Percentiles rank a stretch among this genome's conserved stretches.
phyloP scores from a whole-genome alignment of 2,113 vertebrate genomes.

The Pterocles orientalis region DNA sequence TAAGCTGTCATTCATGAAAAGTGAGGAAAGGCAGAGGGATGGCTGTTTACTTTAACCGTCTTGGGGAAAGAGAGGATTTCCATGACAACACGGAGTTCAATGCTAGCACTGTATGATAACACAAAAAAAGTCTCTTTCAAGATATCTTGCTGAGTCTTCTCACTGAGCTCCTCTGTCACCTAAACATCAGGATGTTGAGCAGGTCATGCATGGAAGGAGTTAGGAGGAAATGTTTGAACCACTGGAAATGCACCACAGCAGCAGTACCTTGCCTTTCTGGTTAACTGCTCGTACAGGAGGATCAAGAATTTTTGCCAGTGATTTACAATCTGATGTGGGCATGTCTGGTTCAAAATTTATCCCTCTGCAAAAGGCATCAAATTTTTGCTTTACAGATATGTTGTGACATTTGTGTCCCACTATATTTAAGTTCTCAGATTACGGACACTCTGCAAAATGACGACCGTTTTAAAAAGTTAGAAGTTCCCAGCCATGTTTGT shows the following conservation, averaged over 20 bases:
- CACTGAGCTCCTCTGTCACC: neutral
- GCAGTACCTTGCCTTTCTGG: neutral
- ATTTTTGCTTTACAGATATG: neutral
- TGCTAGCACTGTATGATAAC: neutral
- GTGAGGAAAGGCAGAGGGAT: constrained; percentile 54
- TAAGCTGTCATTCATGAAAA: constrained; percentile 62
- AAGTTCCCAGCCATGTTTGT: neutral
- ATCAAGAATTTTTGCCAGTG: neutral
- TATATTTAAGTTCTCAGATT: neutral
- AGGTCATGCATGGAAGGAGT: neutral
- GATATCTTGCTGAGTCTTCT: neutral
- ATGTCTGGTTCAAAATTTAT: neutral
- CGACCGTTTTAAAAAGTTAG: neutral
- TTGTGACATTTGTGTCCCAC: neutral
- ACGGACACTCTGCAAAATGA: neutral
- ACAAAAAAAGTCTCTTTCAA: neutral
- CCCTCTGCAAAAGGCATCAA: neutral
- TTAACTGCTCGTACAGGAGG: neutral
- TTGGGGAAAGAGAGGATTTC: constrained; percentile 28
- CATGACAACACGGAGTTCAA: constrained; percentile 34
- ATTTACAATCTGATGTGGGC: neutral
- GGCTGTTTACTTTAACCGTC: constrained; percentile 48
- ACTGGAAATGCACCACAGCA: neutral
- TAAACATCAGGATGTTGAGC: neutral
- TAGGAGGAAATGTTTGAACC: neutral